Evolutionary conservation across 2,797 vertebrate genomes (phyloP).

Genomic region (Chloroceryle amazona): DNA sequence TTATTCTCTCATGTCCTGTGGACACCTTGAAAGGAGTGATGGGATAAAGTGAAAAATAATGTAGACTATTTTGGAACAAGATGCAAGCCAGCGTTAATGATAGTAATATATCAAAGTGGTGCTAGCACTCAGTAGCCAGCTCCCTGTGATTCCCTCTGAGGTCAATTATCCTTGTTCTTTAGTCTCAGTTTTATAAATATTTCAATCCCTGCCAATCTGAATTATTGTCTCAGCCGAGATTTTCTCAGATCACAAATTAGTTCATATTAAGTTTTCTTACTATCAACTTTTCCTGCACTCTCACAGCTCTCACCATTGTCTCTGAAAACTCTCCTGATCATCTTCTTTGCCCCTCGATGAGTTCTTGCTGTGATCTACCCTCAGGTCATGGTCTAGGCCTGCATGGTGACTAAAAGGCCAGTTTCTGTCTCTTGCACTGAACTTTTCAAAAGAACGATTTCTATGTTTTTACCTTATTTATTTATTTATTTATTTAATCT

Average conservation of each 20-base stretch:
- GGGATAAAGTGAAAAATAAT: constrained; percentile 65
- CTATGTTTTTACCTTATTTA: not conserved
- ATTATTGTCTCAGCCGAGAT: constrained; percentile 40
- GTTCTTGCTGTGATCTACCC: not conserved
- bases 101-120: constrained; percentile 64
- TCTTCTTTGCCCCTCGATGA: not conserved
- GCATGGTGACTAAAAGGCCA: not conserved
- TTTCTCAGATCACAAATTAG: constrained; percentile 44
- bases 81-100: constrained; percentile 59
- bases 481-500: not conserved
- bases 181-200: constrained; percentile 61
- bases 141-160: constrained; percentile 59
- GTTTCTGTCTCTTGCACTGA: not conserved
- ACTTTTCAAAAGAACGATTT: not conserved
- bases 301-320: not conserved
- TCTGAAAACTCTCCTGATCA: not conserved
- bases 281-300: not conserved
- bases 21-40: constrained; percentile 54
- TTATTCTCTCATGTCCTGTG: constrained; percentile 34
- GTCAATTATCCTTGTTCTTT: constrained; percentile 67
- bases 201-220: constrained; percentile 45
- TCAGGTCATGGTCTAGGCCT: not conserved
- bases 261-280: constrained; percentile 34
- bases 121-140: constrained; percentile 38
- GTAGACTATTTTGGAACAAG: constrained; percentile 64